Base-by-base conservation (phyloP, 2,113 vertebrate species). In the Pollachius pollachius region DNA sequence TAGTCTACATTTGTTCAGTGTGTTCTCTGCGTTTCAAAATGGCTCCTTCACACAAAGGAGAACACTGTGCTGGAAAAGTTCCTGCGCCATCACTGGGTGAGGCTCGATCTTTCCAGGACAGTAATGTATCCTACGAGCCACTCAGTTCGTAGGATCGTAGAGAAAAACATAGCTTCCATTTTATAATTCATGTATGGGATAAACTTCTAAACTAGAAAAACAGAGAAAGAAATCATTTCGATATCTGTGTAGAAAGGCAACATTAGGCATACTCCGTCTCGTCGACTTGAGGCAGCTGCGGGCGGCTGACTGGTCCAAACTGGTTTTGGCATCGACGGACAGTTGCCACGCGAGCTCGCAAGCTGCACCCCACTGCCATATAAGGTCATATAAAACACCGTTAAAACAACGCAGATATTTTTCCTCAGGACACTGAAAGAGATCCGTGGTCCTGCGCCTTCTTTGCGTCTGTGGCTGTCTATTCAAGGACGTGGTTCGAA, bases 11-110 rank as follows among this genome's bases (percentile, higher is more conserved):
- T 80, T 78, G 83, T 56, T 82, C 86, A 88, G 77, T 85, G 89
- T 87, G 84, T 85, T 90, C 81, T 90, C 81, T 86, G 84, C 84
- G 67, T 85, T 85, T 92, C 60, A 62, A 62, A 62, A 62, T 62
- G 92, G 92, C 92, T 91, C 84, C 89, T 89, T 73, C 75, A 70
- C 86, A 91, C 88, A 90, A 89, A 91, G 88, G 81, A 81, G 77
- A 80, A 78, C 83, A 76, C 70, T 84, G 86, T 88, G 86, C 77
- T 85, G 84, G 77, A 64, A 86, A 87, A 72, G 81, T 63, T 82
- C 78, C 89, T 89, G 88, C 91, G 91, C 92, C 91, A 93, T 89
- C 83, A 86, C 85, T 89, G 90, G 86, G 89, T 89, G 91, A 92
- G 87, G 87, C 85, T 86, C 78, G 34, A 3, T 34, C 69, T 34